Evolutionary conservation across 2,113 vertebrate species (phyloP).

Genomic region (Paratilapia polleni): DNA sequence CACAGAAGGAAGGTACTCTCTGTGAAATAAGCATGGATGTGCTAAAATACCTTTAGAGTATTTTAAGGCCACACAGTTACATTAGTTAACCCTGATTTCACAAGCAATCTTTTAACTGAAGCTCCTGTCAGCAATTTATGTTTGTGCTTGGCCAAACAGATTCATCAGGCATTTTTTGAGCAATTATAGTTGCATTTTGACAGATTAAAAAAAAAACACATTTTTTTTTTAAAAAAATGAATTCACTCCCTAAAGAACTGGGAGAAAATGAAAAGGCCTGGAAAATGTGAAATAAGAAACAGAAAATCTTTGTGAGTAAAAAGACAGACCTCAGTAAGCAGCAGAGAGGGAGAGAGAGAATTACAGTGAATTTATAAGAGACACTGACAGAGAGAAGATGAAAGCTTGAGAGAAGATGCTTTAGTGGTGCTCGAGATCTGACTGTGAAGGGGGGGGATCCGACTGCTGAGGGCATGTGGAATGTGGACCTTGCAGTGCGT

Average conservation of each 20-base stretch:
- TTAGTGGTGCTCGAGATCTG: slow-evolving; percentile 20
- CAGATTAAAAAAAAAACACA: neutral
- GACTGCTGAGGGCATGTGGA: neutral
- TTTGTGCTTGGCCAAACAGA: neutral
- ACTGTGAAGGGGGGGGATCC: slow-evolving; percentile 21
- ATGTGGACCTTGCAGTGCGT: neutral
- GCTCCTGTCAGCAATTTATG: neutral
- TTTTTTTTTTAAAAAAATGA: neutral
- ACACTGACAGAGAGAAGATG: slow-evolving; percentile 22
- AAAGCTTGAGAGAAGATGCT: slow-evolving; percentile 12
- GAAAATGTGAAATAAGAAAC: neutral
- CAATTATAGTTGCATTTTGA: neutral
- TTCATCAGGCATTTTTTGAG: neutral
- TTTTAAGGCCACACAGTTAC: no score
- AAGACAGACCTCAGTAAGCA: neutral
- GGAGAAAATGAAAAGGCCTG: neutral
- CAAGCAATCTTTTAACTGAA: neutral
- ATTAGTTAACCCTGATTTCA: neutral
- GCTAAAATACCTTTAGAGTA: neutral
- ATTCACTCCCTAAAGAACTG: neutral
- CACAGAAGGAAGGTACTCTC: neutral
- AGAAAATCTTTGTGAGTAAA: neutral
- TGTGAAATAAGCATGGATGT: neutral
- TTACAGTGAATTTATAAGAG: slow-evolving; percentile 14
- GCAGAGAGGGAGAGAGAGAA: slow-evolving; percentile 3